Base-by-base conservation (phyloP, 2,888 invertebrate species). In the Nemapogon koenigi region DNA sequence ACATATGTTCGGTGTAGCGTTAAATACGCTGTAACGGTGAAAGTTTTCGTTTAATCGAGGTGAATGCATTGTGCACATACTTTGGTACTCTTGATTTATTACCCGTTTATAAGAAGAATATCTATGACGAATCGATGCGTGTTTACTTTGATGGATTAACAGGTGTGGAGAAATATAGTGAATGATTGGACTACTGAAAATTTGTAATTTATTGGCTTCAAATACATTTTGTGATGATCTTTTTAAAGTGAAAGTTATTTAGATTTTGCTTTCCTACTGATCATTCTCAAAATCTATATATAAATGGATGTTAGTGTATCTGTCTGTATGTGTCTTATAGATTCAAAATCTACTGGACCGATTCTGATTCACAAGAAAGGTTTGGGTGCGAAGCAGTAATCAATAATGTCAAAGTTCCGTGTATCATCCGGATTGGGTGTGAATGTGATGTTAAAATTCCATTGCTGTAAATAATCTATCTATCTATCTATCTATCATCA, bases 1-100 rank as follows among this genome's bases (percentile, higher is more conserved):
- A 14, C 33, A 33, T 25, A 38, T 40, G 37, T 16, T 33, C 37
- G 30, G 28, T 35, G 16, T 22, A 29, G 29, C 39, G 41, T 31
- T 36, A 35, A 17, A 26, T 30, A 32, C 42, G 39, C 42, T 45
- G 42, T 46, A 50, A 44, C 43, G 59, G 68, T 66, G 70, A 71
- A 71, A 70, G 72, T 68, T 33, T 54, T 50, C 46, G 46, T 45
- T n/a, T 53, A 60, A 67, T 63, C 57, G 58, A 59, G 57, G 55
- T 53, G 47, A 52, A 51, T 51, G 52, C 59, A 57, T 57, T 59
- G 17, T 22, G 22, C 22, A 10, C 10, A 22, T 10, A 10, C 10
- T 18, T 32, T 16, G 17, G 32, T 32, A 32, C 18, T n/a, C 32
- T 62, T 61, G 55, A 57, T 55, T 55, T 52, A 57, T 57, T 47